Evolutionary conservation across 2,888 invertebrate species (phyloP).

Genomic region (Steinernema hermaphroditum): DNA sequence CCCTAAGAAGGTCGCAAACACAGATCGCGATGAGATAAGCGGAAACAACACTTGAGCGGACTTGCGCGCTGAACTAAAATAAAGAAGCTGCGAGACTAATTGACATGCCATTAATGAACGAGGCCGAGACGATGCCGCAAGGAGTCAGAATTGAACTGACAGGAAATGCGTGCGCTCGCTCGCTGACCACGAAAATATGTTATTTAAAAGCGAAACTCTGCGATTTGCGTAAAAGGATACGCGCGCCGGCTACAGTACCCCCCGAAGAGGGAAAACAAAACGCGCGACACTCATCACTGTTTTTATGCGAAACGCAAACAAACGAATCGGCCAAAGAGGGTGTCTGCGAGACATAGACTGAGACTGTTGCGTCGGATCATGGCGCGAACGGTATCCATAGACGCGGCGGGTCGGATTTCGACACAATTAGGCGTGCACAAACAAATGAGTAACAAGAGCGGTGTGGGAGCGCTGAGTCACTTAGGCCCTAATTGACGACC

Average conservation of each 20-base stretch:
- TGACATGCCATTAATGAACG: constrained; percentile 22
- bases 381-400: too few relatives aligned
- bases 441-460: constrained; percentile 5
- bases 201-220: too few relatives aligned
- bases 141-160: neutral
- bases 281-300: constrained; percentile 13
- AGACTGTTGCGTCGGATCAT: too few relatives aligned
- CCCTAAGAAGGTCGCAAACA: too few relatives aligned
- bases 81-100: neutral
- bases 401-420: constrained; percentile 1
- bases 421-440: constrained; percentile 22
- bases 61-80: neutral
- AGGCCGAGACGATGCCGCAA: neutral
- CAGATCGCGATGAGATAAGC: neutral
- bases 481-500: constrained; percentile 13
- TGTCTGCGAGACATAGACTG: neutral
- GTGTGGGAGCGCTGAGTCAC: constrained; percentile 27
- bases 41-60: too few relatives aligned
- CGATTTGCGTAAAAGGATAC: too few relatives aligned
- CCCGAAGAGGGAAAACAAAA: neutral
- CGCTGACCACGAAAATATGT: too few relatives aligned
- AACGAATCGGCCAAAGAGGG: neutral
- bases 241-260: neutral
- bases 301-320: constrained; percentile 24
- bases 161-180: too few relatives aligned